These are phyloP conservation scores for Pterostichus niger DNA, from an alignment of 2,888 invertebrate genomes.

Conservation along the genomic window DNA sequence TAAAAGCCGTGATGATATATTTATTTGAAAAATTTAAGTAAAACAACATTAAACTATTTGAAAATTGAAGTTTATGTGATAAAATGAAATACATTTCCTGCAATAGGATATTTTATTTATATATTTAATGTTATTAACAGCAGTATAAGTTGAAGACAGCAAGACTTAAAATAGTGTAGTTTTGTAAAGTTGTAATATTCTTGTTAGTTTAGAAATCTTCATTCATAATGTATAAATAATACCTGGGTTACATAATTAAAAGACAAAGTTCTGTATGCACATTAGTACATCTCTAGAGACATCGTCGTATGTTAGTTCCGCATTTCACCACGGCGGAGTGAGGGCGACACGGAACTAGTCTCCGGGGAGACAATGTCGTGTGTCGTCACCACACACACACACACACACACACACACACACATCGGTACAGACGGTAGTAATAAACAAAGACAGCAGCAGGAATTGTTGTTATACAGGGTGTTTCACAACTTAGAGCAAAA, in stretches of 20 bases:
- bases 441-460: neutral
- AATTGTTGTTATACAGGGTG: too few species aligned
- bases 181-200: neutral
- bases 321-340: neutral
- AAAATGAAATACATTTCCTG: too few species aligned
- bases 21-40: too few species aligned
- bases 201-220: neutral
- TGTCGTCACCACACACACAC: slow-evolving; percentile 6
- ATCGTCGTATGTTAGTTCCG: neutral
- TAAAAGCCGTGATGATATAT: too few species aligned
- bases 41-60: too few species aligned
- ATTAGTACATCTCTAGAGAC: neutral
- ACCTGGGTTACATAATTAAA: neutral
- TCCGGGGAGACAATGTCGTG: neutral
- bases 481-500: too few species aligned
- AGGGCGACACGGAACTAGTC: neutral
- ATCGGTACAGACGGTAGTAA: neutral
- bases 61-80: too few species aligned
- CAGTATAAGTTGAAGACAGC: too few species aligned
- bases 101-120: too few species aligned
- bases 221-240: slow-evolving; percentile 10
- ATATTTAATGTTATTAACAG: too few species aligned
- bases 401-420: neutral
- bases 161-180: too few species aligned
- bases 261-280: neutral